Percentiles rank a stretch among this genome's conserved stretches.
phyloP scores from a whole-genome alignment of 2,888 invertebrate genomes.

The Abrostola tripartita region DNA sequence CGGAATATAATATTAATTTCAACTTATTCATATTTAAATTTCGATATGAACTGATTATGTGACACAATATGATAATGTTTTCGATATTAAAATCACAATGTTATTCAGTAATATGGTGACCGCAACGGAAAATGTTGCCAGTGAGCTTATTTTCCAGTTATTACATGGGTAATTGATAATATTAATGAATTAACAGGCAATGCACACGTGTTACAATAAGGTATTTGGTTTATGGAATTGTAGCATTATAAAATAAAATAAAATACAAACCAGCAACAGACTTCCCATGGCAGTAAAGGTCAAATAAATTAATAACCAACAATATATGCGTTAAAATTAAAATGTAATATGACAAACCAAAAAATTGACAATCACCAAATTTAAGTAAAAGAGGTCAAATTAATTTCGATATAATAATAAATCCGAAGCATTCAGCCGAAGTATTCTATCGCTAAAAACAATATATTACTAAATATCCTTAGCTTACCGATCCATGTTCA shows the following conservation, averaged over 20 bases:
- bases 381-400: too few species aligned
- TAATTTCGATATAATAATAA: too few species aligned
- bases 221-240: neutral
- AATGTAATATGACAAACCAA: too few species aligned
- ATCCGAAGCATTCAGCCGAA: too few species aligned
- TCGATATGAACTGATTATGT: constrained; percentile 11
- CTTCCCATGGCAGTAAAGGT: too few species aligned
- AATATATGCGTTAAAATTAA: too few species aligned
- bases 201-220: neutral
- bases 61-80: constrained; percentile 7
- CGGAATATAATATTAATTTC: constrained; percentile 16
- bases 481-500: constrained; percentile 14
- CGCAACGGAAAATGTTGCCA: constrained; percentile 25
- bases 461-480: neutral
- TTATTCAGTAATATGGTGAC: constrained; percentile 20
- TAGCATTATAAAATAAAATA: neutral
- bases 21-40: constrained; percentile 19
- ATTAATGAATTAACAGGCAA: neutral
- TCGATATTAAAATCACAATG: constrained; percentile 11
- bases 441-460: too few species aligned
- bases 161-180: neutral
- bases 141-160: neutral
- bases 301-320: too few species aligned
- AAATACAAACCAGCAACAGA: too few species aligned
- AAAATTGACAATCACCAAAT: too few species aligned